A percentile compares a stretch with the other conserved stretches of the same genome.
These are phyloP conservation scores for Symphodus melops DNA, from an alignment of 2,113 vertebrate species.

Conservation along the genomic window DNA sequence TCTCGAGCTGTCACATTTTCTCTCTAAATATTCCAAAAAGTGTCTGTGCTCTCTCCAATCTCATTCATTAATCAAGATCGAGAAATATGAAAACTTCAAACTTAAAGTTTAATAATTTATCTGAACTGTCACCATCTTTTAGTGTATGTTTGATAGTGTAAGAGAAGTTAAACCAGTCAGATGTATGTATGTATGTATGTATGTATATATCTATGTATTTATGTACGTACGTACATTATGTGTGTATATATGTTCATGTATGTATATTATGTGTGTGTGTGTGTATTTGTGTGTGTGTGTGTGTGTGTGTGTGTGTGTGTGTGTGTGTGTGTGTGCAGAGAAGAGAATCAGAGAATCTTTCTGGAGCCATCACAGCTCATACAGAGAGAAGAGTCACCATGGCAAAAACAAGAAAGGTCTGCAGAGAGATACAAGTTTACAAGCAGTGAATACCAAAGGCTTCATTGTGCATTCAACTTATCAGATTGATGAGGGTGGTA, in stretches of 20 bases:
- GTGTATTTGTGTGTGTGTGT: background rate
- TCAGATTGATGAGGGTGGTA: background rate
- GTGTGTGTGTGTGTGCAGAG: background rate
- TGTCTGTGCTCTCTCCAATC: background rate
- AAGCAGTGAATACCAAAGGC: background rate
- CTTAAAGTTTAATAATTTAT: constrained; percentile 19
- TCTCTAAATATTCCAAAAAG: background rate
- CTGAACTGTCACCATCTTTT: background rate
- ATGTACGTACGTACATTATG: too few species aligned
- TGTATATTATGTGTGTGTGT: background rate
- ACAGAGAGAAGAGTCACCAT: constrained; percentile 33
- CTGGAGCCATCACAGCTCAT: constrained; percentile 32
- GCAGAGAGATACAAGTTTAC: background rate
- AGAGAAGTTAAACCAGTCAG: background rate
- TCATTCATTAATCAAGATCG: constrained; percentile 3
- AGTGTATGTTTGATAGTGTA: background rate
- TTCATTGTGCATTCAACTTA: background rate
- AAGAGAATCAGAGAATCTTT: constrained; percentile 47
- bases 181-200: too few species aligned
- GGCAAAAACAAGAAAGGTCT: constrained; percentile 23
- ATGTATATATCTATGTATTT: background rate
- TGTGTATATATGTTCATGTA: too few species aligned
- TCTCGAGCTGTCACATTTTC: background rate
- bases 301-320: background rate
- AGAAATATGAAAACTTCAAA: background rate